Conservation (phyloP, 2,888 invertebrate species). For the Dorcus hopei region DNA sequence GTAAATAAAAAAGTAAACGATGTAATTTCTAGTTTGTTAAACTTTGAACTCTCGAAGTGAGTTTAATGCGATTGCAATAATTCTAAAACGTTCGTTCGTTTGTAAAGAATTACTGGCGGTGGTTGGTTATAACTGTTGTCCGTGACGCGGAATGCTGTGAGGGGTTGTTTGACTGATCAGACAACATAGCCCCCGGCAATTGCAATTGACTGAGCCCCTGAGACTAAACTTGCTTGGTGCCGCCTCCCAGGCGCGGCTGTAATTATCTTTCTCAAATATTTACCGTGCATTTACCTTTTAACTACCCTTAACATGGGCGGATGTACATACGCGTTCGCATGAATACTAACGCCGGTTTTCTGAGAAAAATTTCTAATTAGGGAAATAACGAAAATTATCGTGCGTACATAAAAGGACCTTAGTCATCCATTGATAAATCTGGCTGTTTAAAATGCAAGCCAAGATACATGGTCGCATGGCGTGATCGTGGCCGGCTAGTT, state of each 20-base stretch:
- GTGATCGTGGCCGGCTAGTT: constrained; percentile 30
- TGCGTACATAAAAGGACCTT: too few relatives aligned
- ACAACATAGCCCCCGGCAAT: constrained; percentile 21
- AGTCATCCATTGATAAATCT: constrained; percentile 20
- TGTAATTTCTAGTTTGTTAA: too few relatives aligned
- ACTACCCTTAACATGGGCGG: constrained; percentile 35
- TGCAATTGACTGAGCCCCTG: constrained; percentile 28
- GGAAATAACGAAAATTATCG: too few relatives aligned
- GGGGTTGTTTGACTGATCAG: constrained; percentile 18
- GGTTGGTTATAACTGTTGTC: too few relatives aligned
- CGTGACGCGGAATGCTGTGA: neutral
- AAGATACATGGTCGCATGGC: constrained; percentile 25
- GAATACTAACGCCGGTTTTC: too few relatives aligned
- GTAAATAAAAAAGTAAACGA: too few relatives aligned
- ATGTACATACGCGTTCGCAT: neutral
- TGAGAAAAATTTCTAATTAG: too few relatives aligned
- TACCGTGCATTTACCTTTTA: constrained; percentile 49
- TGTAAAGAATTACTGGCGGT: too few relatives aligned
- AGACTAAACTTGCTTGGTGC: constrained; percentile 30
- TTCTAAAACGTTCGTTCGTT: too few relatives aligned
- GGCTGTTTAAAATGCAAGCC: constrained; percentile 19
- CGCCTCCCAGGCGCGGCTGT: constrained; percentile 48
- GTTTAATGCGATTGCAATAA: too few relatives aligned
- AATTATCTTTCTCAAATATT: constrained; percentile 49
- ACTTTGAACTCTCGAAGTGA: too few relatives aligned